Evolutionary conservation across 2,888 invertebrate genomes (phyloP).

Genomic region (Camptogramma bilineatum): DNA sequence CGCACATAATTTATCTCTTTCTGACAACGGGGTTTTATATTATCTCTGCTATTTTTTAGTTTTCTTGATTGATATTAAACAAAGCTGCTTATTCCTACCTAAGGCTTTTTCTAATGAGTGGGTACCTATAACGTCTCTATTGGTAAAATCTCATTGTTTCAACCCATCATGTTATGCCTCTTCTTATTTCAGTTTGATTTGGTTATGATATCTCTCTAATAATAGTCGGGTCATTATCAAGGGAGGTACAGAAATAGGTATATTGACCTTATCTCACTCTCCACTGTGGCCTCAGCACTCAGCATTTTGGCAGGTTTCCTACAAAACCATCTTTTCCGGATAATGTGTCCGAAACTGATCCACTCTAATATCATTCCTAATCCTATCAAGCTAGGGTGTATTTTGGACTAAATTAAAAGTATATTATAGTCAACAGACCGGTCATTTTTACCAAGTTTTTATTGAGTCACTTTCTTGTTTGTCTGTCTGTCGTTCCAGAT

Average conservation of each 20-base stretch:
- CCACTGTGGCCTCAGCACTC: slow-evolving; percentile 4
- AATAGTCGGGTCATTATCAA: slow-evolving; percentile 18
- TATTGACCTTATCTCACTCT: slow-evolving; percentile 28
- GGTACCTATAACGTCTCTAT: too few relatives aligned
- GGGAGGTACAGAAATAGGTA: slow-evolving; percentile 21
- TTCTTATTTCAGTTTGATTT: too few relatives aligned
- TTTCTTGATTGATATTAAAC: too few relatives aligned
- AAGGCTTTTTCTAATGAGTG: too few relatives aligned
- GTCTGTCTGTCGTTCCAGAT: too few relatives aligned
- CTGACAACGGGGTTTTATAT: too few relatives aligned
- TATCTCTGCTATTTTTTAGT: too few relatives aligned
- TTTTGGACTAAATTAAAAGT: not conserved
- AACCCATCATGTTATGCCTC: too few relatives aligned
- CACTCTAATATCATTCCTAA: slow-evolving; percentile 14
- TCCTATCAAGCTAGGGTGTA: slow-evolving; percentile 1
- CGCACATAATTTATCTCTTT: too few relatives aligned
- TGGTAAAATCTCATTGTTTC: not conserved
- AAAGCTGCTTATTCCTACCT: too few relatives aligned
- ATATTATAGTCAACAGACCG: slow-evolving; percentile 3
- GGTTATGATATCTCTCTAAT: not conserved
- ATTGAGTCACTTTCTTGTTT: too few relatives aligned
- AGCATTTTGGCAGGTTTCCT: slow-evolving; percentile 22
- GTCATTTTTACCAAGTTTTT: too few relatives aligned
- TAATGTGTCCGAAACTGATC: not conserved
- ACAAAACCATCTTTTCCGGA: slow-evolving; percentile 10